A percentile compares a stretch with the other conserved stretches of the same genome.
phyloP scores from a whole-genome alignment of 2,888 invertebrate species.

The Anorthoa munda region DNA sequence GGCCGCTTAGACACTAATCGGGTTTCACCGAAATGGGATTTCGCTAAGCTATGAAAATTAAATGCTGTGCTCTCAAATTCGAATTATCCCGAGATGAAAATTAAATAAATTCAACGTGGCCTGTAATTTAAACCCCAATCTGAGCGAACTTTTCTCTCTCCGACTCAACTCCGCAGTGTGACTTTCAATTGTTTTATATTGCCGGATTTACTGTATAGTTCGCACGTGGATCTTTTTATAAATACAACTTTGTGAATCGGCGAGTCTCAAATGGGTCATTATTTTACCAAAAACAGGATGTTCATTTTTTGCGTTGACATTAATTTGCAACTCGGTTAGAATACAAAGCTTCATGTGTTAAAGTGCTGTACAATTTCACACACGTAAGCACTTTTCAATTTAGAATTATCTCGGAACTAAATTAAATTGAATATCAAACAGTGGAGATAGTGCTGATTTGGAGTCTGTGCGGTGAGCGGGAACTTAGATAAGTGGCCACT shows the following conservation, averaged over 20 bases:
- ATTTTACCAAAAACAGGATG: conserved; percentile 39
- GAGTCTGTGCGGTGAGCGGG: conserved; percentile 75
- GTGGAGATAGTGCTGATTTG: conserved; percentile 80
- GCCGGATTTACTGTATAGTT: conserved; percentile 43
- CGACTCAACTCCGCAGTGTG: conserved; percentile 69
- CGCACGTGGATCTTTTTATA: conserved; percentile 34
- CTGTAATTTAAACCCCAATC: conserved; percentile 79
- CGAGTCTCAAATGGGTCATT: conserved; percentile 26
- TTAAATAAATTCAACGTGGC: conserved; percentile 80
- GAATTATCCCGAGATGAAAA: conserved; percentile 81
- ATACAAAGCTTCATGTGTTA: conserved; percentile 23
- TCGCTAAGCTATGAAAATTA: conserved; percentile 84
- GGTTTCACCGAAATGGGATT: conserved; percentile 82
- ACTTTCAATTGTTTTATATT: conserved; percentile 63
- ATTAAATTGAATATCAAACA: conserved; percentile 82
- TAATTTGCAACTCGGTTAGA: conserved; percentile 24
- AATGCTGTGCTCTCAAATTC: conserved; percentile 80
- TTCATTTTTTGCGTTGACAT: conserved; percentile 27
- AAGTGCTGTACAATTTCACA: conserved; percentile 47
- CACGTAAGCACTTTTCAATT: conserved; percentile 67
- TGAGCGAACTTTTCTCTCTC: conserved; percentile 74
- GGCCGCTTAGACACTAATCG: conserved; percentile 83
- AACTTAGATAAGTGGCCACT: conserved; percentile 84
- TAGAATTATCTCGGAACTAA: conserved; percentile 70
- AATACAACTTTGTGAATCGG: conserved; percentile 34